Base-by-base conservation (phyloP, 2,797 vertebrate genomes). In the Cuniculus paca region DNA sequence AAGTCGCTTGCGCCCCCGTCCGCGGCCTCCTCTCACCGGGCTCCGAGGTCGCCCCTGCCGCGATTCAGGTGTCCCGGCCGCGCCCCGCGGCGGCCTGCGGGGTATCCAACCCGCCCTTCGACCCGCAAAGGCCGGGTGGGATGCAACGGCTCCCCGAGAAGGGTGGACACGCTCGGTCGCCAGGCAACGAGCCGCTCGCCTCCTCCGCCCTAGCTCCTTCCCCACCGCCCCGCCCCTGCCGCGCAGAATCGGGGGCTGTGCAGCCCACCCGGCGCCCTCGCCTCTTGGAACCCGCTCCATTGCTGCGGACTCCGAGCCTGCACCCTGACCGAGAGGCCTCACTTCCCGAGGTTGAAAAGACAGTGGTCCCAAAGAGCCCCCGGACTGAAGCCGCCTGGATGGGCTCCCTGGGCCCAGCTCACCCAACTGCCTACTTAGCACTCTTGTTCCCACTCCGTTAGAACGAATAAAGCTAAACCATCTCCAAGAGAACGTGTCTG, bases 111-210 rank as follows among this genome's bases (percentile, higher is more conserved):
- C 5, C 1, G 24, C 36, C 70, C 48, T 20, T 80, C 0, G 13
- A 70, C 42, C 42, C 3, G 1, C 14, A 39, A 86, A 54, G 6
- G 28, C 36, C 3, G 0, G 22, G 28, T 12, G 42, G n/a, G 48
- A 52, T 13, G 39, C 1, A 56, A 42, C 5, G 0, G 4, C 3
- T n/a, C 31, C 0, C 19, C 0, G 11, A 16, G 22, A 39, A 50
- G 34, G 19, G 31, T 1, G 61, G 54, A 60, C 65, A 22, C 24
- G 9, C 36, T 58, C 17, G 0, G 96, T 97, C 34, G 70, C 97
- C 90, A 28, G 50, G 97, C 96, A 97, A 97, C 96, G 22, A 70
- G 56, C n/a, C 50, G 8, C 24, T 13, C 54, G 31, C 61, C 56
- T 14, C 16, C 20, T 17, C 2, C 56, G 5, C 8, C 45, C 36